Base-by-base conservation (phyloP, 2,797 vertebrate species). In the Diglossa cyanea region DNA sequence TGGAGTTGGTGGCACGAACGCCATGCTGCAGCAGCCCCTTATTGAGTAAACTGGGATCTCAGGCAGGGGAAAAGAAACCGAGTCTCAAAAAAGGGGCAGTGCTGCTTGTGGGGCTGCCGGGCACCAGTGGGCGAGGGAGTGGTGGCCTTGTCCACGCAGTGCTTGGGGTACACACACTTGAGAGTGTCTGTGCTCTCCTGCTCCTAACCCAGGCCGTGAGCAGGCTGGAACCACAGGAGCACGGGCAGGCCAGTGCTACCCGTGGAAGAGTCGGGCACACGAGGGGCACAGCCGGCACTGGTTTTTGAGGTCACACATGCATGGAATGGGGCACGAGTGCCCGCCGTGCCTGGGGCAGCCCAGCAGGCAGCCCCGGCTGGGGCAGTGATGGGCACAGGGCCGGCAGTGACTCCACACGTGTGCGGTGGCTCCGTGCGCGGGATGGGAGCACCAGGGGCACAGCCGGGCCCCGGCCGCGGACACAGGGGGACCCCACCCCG, bases 251-350 rank as follows among this genome's bases (percentile, higher is more conserved):
- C 42, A 5, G 17, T 15, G 48, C 30, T 14, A 35, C 14, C 75
- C 9, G 2, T 4, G 66, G 26, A 2, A 13, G 44, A 31, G 21
- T 3, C 7, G 19, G 19, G 33, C 9, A 25, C 68, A 31, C 7
- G 6, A 33, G 2, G 58, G 54, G 31, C 19, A 12, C 13, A 16
- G 1, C 2, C 2, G 0, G 47, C 70, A 2, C 19, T 2, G 53
- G 1, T 6, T 42, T 62, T 21, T 2, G 13, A n/a, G 28, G 25
- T 18, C 2, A 4, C 2, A 6, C 3, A 3, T 0, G 44, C 13
- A 7, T 0, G 25, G 11, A 11, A 7, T 1, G 33, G 15, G 8
- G 8, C 30, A 5, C 0, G 33, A 42, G 42, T 0, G 11, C 2
- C 16, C 13, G 3, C 24, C 1, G 3, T 8, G 35, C 11, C 31